Evolutionary conservation across 2,888 invertebrate genomes (phyloP).

Genomic region (Hypomecis atomaria): DNA sequence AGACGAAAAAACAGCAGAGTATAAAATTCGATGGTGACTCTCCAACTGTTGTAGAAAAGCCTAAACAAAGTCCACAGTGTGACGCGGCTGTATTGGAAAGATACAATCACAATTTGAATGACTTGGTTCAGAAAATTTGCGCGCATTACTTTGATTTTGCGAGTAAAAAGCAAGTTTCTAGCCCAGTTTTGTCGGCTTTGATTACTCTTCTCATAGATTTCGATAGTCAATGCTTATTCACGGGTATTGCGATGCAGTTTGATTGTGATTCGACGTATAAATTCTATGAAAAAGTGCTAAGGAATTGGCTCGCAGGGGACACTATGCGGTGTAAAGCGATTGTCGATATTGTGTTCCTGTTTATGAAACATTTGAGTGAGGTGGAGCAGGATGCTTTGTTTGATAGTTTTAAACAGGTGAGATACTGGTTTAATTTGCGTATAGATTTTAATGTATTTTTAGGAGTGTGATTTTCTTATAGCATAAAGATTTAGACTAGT

Average conservation of each 20-base stretch:
- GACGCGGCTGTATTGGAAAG: conserved; percentile 51
- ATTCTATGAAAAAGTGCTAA: conserved; percentile 69
- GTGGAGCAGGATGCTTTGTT: conserved; percentile 83
- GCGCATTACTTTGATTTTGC: conserved; percentile 84
- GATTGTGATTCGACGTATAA: conserved; percentile 46
- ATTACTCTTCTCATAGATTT: conserved; percentile 84
- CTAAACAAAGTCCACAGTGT: conserved; percentile 22
- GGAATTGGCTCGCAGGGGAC: conserved; percentile 79
- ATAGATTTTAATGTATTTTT: background rate
- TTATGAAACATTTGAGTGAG: conserved; percentile 82
- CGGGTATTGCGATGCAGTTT: conserved; percentile 71
- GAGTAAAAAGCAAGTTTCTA: conserved; percentile 65
- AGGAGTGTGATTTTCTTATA: background rate
- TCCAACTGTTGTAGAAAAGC: conserved; percentile 1
- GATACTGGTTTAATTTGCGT: background rate
- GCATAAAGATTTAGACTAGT: too few relatives aligned
- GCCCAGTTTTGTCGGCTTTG: conserved; percentile 78
- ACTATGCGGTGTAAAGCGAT: conserved; percentile 80
- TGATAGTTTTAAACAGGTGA: conserved; percentile 84
- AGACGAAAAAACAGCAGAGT: conserved; percentile 54
- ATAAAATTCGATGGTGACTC: conserved; percentile 62
- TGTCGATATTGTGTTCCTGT: conserved; percentile 86
- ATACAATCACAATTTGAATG: conserved; percentile 75
- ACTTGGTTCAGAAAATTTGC: conserved; percentile 75
- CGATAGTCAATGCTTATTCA: conserved; percentile 80